Evolutionary conservation across 2,797 vertebrate species (phyloP), one percentile per base, ranked within the genome.

Genomic region (Parauchenoglanis punctatus): DNA sequence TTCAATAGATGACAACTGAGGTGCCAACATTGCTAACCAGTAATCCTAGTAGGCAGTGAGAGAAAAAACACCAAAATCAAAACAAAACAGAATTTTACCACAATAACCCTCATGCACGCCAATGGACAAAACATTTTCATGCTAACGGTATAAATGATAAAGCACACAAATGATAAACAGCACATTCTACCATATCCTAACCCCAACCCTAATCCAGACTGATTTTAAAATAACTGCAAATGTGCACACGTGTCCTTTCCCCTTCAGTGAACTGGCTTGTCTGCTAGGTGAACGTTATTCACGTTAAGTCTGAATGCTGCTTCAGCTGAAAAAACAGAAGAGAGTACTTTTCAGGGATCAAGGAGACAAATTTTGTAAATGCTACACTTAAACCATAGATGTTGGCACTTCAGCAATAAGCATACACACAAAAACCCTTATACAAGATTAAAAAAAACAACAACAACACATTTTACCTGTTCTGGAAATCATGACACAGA

Each of bases 1-100:
- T 86, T 86, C n/a, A 73, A 20, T 25, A 31, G 81, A 83, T 31
- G 63, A 68, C 52, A 52, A 54, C 63, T 52, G 44, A 68, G n/a
- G n/a, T 83, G 17, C n/a, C 46, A 58, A 54, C 46, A 35, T 20
- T 67, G 44, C 8, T 20, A 28, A 78, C 8, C 10, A 40, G 54
- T 35, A 80, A 61, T 44, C 23, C 35, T 63, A 4, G 35, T 23
- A 44, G 56, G 35, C 58, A 25, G 52, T 20, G 18, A 67, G 63
- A 31, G 25, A 63, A 31, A 40, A 49, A 15, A 58, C 40, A 40
- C 40, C 40, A 44, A n/a, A 49, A 49, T 7, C 10, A 44, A n/a
- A 49, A 49, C 20, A 73, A 63, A 25, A 67, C 20, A 13, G 31
- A 13, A 23, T 81, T 61, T n/a, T 15, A n/a, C 12, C 23, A n/a